These are phyloP conservation scores for Stichodactyla helianthus DNA, from an alignment of 64 coral and sea anemone species.

Conservation along the genomic window DNA sequence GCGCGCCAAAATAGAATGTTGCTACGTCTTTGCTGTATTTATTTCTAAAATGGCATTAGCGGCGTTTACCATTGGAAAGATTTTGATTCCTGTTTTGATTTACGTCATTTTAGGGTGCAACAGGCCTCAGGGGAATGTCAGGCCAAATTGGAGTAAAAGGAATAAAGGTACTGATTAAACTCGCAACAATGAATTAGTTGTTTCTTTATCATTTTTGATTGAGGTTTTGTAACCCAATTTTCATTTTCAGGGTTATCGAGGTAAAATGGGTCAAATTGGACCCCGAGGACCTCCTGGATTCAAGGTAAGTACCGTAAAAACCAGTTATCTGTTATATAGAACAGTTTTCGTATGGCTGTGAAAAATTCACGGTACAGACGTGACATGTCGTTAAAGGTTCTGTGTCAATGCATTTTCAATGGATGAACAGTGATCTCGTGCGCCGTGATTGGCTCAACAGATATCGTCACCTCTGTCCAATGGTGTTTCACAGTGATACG, in stretches of 20 bases:
- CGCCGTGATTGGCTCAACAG: too few species aligned
- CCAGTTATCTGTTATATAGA: neutral
- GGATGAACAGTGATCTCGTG: too few species aligned
- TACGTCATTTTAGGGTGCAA: neutral
- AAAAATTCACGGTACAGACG: too few species aligned
- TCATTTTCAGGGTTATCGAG: constrained; percentile 1
- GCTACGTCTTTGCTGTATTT: too few species aligned
- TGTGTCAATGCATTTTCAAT: too few species aligned
- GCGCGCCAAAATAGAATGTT: too few species aligned
- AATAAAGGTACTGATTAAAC: neutral
- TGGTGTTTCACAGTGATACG: too few species aligned
- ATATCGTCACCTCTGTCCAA: too few species aligned
- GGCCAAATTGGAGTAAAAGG: neutral
- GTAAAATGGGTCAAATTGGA: constrained; percentile 14
- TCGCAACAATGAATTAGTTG: neutral
- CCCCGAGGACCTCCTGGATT: neutral
- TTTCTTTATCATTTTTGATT: neutral
- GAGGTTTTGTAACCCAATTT: neutral
- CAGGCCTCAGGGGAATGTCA: neutral
- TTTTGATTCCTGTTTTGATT: neutral
- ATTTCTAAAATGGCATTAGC: too few species aligned
- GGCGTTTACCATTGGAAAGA: too few species aligned
- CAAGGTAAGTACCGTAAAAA: neutral
- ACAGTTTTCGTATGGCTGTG: too few species aligned
- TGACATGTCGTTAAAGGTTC: too few species aligned